Base-by-base conservation (phyloP, 2,888 invertebrate genomes). In the Thalpophila matura region DNA sequence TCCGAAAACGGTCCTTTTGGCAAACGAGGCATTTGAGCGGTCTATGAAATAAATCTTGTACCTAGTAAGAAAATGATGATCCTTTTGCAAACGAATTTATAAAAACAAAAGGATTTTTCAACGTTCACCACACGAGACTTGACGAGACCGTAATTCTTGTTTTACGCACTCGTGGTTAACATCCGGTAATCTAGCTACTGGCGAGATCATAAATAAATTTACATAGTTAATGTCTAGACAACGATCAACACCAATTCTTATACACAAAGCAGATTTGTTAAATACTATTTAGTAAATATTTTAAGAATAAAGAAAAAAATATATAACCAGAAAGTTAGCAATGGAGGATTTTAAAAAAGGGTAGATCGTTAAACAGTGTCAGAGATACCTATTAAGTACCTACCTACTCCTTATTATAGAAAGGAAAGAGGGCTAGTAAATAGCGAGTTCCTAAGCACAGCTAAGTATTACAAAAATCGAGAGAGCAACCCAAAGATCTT, bases 141-240 rank as follows among this genome's bases (percentile, higher is more conserved):
- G 43, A 50, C 50, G 31, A 50, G 33, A 66, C 53, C 38, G 47
- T 69, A 60, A 76, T 62, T 79, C 58, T 68, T 72, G 46, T 67
- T 80, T 81, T 71, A 82, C 69, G 64, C 45, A 72, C 50, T 77
- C 43, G 65, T 69, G 55, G 74, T 78, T 70, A 64, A 57, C 65
- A 65, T 70, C 63, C 72, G 59, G 61, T 70, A 78, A 62, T 81
- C 72, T 66, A 71, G 43, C 60, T 60, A 57, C 63, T 42, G 63
- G 33, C 60, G 45, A 68, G 60, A 61, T 61, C 65, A 72, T 74
- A 76, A 80, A 72, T 74, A 76, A 80, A 82, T 76, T 70, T 76
- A 66, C 70, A 61, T 46, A 67, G 74, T 78, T 74, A 73, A 77
- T 46, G 75, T 74, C 74, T 42, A 69, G 50, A 57, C 49, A 61